Base-by-base conservation (phyloP, 2,888 invertebrate genomes). In the Agonopterix alstromeriana region DNA sequence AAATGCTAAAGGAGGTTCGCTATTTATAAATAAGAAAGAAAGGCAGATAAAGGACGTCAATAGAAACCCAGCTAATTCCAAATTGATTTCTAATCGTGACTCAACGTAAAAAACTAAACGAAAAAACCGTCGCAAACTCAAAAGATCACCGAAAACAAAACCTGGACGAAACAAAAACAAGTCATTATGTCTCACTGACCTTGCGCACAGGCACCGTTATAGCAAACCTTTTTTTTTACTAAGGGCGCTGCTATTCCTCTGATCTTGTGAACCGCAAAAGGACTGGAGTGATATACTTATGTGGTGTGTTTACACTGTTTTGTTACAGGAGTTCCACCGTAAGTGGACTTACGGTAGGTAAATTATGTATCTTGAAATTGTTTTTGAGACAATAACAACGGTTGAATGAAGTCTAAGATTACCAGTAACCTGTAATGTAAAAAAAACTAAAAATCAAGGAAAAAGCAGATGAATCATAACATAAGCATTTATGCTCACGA, bases 191-290 rank as follows among this genome's bases (percentile, higher is more conserved):
- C 63, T 60, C 60, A 63, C 73, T 83, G 84, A 84, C 85, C 84
- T 84, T 84, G 84, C 69, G 65, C 63, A 53, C 50, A 48, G 54
- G 70, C 55, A 78, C 82, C 83, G 82, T 82, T 83, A 82, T 68
- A 53, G 27, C 27, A 61, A 50, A 55, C 60, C 66, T 75, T 80
- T 74, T 78, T 51, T 47, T 47, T 48, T 47, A 53, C 67, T 66
- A 63, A 70, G 72, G 71, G 70, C 78, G 77, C 81, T 70, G 81
- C 81, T 82, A 83, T 83, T 72, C 72, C 79, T 83, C 82, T 82
- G 84, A 84, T 83, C 79, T 78, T 73, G 74, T 64, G 74, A 67
- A 73, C 82, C 74, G 81, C 80, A 78, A 83, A 82, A 78, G 79
- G 75, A 72, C 67, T 65, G 63, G 73, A 74, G 73, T 80, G 77